These are phyloP conservation scores for Procambarus clarkii DNA, from an alignment of 1,140 invertebrate species.

Conservation along the genomic window DNA sequence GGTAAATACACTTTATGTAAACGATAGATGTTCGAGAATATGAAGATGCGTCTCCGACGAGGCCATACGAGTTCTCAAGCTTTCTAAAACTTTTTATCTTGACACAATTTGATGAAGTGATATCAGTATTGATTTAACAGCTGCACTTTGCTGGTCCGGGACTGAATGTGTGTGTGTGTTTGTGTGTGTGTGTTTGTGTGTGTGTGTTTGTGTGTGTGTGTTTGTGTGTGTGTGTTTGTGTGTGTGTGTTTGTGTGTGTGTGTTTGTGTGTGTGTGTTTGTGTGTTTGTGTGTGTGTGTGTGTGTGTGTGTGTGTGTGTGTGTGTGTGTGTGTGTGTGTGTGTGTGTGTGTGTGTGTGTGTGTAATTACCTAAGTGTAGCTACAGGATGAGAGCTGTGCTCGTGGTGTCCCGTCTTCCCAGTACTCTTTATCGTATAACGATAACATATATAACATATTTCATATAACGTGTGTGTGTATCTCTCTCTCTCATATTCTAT, in stretches of 20 bases:
- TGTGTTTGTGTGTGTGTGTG: conserved; percentile 17
- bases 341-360: background rate
- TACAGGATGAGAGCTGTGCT: too few species aligned
- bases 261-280: too few species aligned
- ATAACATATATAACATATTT: background rate
- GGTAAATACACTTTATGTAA: too few species aligned
- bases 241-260: background rate
- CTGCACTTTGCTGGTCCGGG: background rate
- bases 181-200: conserved; percentile 17
- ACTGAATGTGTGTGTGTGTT: background rate
- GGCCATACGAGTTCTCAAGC: background rate
- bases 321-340: conserved; percentile 31
- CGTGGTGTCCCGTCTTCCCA: too few species aligned
- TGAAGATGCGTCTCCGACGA: background rate
- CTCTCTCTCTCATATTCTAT: too few species aligned
- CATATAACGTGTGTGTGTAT: background rate
- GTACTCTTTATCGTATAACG: too few species aligned
- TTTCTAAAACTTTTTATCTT: conserved; percentile 23
- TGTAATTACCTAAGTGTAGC: too few species aligned
- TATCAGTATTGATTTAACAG: background rate
- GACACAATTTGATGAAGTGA: conserved; percentile 20
- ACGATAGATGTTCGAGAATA: too few species aligned
- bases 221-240: conserved; percentile 28
- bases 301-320: conserved; percentile 22
- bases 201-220: conserved; percentile 32